phyloP scores from a whole-genome alignment of 2,113 vertebrate species.

The Formicarius rufipectus region DNA sequence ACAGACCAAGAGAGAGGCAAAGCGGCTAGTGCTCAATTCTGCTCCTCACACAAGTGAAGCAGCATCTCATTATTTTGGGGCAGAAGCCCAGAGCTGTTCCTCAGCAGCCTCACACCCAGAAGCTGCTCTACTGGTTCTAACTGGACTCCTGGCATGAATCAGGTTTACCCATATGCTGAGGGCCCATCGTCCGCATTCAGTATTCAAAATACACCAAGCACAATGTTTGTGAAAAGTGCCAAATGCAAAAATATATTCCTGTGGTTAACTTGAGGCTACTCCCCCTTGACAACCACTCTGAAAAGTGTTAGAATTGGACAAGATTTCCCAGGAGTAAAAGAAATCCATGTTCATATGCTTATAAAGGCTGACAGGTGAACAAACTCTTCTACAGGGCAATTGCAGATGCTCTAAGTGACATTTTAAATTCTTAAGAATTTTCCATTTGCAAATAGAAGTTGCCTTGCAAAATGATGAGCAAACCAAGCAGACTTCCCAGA shows the following conservation, averaged over 20 bases:
- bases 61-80: neutral
- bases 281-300: neutral
- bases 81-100: neutral
- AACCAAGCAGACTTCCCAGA: neutral
- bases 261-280: neutral
- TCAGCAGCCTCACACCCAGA: neutral
- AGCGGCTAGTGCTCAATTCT: neutral
- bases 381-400: conserved; percentile 22
- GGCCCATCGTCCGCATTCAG: fast-evolving
- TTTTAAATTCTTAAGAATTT: conserved; percentile 26
- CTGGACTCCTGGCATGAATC: neutral
- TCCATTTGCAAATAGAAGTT: neutral
- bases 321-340: conserved; percentile 49
- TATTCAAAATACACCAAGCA: neutral
- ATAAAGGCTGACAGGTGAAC: conserved; percentile 53
- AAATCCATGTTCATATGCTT: neutral
- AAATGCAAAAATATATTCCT: neutral
- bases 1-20: neutral
- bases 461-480: neutral
- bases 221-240: neutral
- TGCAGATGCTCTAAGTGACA: conserved; percentile 36
- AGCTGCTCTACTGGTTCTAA: neutral
- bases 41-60: neutral
- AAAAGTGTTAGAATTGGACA: neutral
- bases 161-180: neutral